Conservation (phyloP, 2,888 invertebrate genomes). For the Hyalella azteca region DNA sequence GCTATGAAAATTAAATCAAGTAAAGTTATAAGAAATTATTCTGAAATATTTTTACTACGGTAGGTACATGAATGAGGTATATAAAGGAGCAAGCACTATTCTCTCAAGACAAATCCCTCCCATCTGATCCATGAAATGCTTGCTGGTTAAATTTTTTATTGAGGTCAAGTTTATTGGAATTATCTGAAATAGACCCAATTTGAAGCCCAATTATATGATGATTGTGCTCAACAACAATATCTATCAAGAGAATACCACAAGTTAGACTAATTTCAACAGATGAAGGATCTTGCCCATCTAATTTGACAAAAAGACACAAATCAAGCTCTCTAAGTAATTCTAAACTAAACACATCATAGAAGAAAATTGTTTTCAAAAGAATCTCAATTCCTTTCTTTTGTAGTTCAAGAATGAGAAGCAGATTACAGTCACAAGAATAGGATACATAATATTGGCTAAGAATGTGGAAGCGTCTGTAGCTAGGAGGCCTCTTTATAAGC, state of each 20-base stretch:
- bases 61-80: too few relatives aligned
- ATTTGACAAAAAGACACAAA: not conserved
- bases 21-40: too few relatives aligned
- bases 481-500: not conserved
- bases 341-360: not conserved
- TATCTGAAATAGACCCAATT: not conserved
- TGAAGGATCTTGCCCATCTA: constrained; percentile 6
- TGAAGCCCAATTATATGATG: not conserved
- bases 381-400: not conserved
- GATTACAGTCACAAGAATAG: not conserved
- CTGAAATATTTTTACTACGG: too few relatives aligned
- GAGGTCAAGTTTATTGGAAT: not conserved
- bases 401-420: not conserved
- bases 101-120: too few relatives aligned
- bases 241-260: not conserved
- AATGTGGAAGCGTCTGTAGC: not conserved
- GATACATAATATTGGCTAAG: not conserved
- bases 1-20: too few relatives aligned
- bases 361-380: not conserved
- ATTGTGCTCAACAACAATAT: not conserved
- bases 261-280: not conserved
- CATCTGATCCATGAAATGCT: not conserved
- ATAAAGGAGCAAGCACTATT: too few relatives aligned
- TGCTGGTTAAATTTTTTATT: not conserved
- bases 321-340: not conserved